Conservation (phyloP, 2,888 invertebrate species). For the Rhopalosiphum nymphaeae region DNA sequence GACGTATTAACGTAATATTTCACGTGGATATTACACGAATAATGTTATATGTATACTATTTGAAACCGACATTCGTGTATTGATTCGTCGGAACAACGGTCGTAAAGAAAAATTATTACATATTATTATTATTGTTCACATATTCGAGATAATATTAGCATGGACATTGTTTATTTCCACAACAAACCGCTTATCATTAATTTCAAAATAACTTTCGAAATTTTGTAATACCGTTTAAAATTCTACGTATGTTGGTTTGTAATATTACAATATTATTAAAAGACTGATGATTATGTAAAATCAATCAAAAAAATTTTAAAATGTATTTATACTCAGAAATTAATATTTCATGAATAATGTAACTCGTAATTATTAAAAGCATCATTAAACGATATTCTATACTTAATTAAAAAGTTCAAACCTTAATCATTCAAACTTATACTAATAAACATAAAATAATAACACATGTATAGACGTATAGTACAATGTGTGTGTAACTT, state of each 20-base stretch:
- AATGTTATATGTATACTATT: conserved; percentile 3
- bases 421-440: not conserved
- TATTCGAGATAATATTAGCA: not conserved
- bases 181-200: not conserved
- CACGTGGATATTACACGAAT: not conserved
- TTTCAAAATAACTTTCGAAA: not conserved
- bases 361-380: not conserved
- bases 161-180: not conserved
- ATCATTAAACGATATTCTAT: not conserved
- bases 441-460: not conserved
- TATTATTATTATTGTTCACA: conserved; percentile 33
- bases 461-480: not conserved
- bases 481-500: not conserved
- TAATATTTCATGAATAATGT: not conserved
- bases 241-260: not conserved
- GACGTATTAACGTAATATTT: conserved; percentile 29
- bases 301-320: not conserved
- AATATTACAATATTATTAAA: not conserved
- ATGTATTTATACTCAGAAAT: not conserved
- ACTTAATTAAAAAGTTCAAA: not conserved
- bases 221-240: not conserved
- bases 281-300: not conserved
- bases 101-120: not conserved
- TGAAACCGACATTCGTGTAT: not conserved
- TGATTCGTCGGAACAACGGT: not conserved